Evolutionary conservation across 1,140 invertebrate species (phyloP), one percentile per base, ranked within the genome.

Genomic region (Anastrepha obliqua): DNA sequence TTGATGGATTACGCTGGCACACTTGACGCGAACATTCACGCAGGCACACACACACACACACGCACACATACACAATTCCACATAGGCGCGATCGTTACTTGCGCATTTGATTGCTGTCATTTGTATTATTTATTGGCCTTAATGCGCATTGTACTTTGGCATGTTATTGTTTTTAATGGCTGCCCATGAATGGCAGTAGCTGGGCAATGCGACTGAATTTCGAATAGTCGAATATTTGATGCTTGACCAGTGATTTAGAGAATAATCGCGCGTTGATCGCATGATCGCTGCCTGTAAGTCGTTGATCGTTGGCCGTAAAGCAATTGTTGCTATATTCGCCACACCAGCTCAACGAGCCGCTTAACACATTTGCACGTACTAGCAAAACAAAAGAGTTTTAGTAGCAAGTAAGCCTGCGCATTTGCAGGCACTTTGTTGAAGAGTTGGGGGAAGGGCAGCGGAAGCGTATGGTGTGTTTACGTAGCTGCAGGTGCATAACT

Each of bases 121-220:
- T 81, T 81, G 74, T 81, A 81, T 81, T 81, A 81, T 81, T 81
- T 81, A 81, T 55, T 81, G 74, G 74, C 74, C 74, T 81, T 81
- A 81, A 81, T 81, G 74, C 74, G 74, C 74, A 81, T 81, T 81
- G 74, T 81, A 81, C 47, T 55, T 55, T 81, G 74, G 74, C 74
- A 81, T 81, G 74, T 81, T 81, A 81, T 81, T 81, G 74, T 81
- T 81, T 81, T 81, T 81, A 81, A 81, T 81, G 74, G 74, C 55
- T 81, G 74, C 47, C 74, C 74, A 81, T 47, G 74, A 81, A 81
- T 81, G 74, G 74, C 74, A 81, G 47, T 81, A 20, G 64, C 64
- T 20, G n/a, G n/a, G 47, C 74, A 58, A 58, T 29, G 47, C 47
- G 47, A 42, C 42, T 81, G 74, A 81, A 55, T 81, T 81, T 81